Conservation (phyloP, 1,140 invertebrate genomes). For the Phenacoccus solenopsis region DNA sequence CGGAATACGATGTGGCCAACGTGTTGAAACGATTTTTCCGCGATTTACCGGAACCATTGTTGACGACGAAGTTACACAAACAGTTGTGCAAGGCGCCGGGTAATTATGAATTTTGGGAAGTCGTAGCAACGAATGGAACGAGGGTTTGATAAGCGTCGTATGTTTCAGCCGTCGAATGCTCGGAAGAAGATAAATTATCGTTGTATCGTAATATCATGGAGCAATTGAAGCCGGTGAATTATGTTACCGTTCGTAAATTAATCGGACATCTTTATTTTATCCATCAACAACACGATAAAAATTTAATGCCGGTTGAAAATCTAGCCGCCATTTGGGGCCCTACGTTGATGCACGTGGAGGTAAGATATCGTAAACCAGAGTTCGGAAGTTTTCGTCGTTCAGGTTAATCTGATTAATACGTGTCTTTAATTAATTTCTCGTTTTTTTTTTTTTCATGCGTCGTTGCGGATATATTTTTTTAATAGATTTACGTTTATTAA, state of each 20-base stretch:
- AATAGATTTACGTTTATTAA: not conserved
- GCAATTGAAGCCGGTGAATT: conserved; percentile 50
- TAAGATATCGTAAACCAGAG: no score
- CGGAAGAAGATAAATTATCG: conserved; percentile 26
- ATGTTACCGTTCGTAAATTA: conserved; percentile 56
- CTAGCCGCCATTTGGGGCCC: conserved; percentile 74
- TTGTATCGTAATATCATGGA: conserved; percentile 45
- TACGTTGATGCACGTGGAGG: conserved; percentile 59
- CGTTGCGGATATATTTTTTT: not conserved
- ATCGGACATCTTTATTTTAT: conserved; percentile 68
- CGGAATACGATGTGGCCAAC: conserved; percentile 74
- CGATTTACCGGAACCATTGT: conserved; percentile 57
- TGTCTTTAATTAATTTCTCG: conserved; percentile 7
- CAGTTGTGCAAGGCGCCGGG: conserved; percentile 36
- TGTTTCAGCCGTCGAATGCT: conserved; percentile 25
- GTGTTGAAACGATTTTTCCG: conserved; percentile 72
- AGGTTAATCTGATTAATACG: no score
- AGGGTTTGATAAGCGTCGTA: no score
- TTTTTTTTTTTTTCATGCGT: conserved; percentile 11
- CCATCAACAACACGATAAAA: conserved; percentile 54
- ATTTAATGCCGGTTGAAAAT: conserved; percentile 67
- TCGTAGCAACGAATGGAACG: no score
- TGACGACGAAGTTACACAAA: conserved; percentile 42
- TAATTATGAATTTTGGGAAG: conserved; percentile 21
- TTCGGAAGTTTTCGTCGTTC: no score